Conservation (phyloP, 2,888 invertebrate species). For the Rhingia campestris region DNA sequence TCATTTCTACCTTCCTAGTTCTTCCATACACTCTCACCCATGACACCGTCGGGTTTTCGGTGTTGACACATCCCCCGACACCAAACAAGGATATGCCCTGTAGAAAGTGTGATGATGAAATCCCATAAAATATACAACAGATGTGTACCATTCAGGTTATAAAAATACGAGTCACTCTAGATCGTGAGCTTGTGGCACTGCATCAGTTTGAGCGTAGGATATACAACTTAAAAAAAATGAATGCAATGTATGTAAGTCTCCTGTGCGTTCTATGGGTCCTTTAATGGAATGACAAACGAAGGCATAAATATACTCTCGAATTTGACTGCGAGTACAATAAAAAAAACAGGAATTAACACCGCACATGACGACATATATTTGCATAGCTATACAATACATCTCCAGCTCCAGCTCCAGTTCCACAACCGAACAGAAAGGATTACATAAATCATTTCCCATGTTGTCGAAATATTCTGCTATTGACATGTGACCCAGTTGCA, state of each 20-base stretch:
- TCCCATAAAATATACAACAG: slow-evolving; percentile 74
- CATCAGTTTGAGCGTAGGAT: slow-evolving; percentile 47
- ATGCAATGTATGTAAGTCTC: slow-evolving; percentile 50
- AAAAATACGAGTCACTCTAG: slow-evolving; percentile 73
- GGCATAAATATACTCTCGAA: slow-evolving; percentile 70
- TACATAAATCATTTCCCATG: slow-evolving; percentile 71
- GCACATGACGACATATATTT: slow-evolving; percentile 65
- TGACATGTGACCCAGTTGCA: slow-evolving; percentile 74
- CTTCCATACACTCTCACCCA: slow-evolving; percentile 44
- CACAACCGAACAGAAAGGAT: slow-evolving; percentile 63
- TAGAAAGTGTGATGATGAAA: slow-evolving; percentile 72
- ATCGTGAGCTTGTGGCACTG: slow-evolving; percentile 54
- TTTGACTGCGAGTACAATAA: slow-evolving; percentile 65
- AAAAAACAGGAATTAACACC: slow-evolving; percentile 69
- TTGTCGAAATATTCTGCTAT: slow-evolving; percentile 73
- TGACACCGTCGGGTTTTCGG: slow-evolving; percentile 67
- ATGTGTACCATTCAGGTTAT: slow-evolving; percentile 73
- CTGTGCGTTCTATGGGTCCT: slow-evolving; percentile 54
- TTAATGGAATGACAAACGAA: slow-evolving; percentile 73
- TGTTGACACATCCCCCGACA: slow-evolving; percentile 73
- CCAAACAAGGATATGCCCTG: slow-evolving; percentile 73
- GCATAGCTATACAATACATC: slow-evolving; percentile 47
- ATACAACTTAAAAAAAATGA: slow-evolving; percentile 30
- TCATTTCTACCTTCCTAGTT: slow-evolving; percentile 72
- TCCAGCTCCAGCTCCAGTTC: not conserved